Evolutionary conservation across 92 coral and sea anemone species (phyloP), one percentile per base, ranked within the genome.

Genomic region (Umimayanthus kanabou): DNA sequence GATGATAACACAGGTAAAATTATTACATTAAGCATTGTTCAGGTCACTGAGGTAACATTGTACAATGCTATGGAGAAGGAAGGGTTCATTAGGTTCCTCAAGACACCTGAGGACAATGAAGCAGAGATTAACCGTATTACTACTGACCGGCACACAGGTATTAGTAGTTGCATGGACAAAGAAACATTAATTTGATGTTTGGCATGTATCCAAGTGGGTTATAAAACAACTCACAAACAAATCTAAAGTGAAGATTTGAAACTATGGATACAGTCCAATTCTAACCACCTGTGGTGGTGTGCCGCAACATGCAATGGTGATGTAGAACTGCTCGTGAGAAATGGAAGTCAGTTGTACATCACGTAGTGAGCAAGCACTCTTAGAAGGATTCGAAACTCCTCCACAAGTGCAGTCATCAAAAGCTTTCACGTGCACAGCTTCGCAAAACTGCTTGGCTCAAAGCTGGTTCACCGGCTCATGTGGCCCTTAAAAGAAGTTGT

Each of bases 221-320:
- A 72, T 89, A 4, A 93, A 93, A 45, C 49, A 89, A 65, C 87
- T 93, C 26, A 88, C 88, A 4, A 90, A 93, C 18, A 93, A 90
- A 73, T 88, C 93, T 4, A 88, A 93, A 69, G 61, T 84, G 79
- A 88, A 65, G 90, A 90, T 2, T 45, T 93, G 85, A 11, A 33
- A 16, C 84, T 87, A 39, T 92, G 91, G 95, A 90, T 88, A 18
- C 89, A 93, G 66, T 80, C 92, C 13, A 80, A 90, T 18, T 90
- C 94, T 9, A 89, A 85, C 76, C 92, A 92, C 77, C 89, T 92
- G 15, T 93, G 93, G 95, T 93, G 93, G 93, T 85, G 89, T 81
- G 85, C 90, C 6, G 89, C 91, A 90, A 88, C 95, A 55, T 90
- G 95, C 72, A 47, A 85, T 79, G 93, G 90, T 14, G 79, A 86